Base-by-base conservation (phyloP, 1,140 invertebrate species). In the Pseudomyrmex dendroicus region DNA sequence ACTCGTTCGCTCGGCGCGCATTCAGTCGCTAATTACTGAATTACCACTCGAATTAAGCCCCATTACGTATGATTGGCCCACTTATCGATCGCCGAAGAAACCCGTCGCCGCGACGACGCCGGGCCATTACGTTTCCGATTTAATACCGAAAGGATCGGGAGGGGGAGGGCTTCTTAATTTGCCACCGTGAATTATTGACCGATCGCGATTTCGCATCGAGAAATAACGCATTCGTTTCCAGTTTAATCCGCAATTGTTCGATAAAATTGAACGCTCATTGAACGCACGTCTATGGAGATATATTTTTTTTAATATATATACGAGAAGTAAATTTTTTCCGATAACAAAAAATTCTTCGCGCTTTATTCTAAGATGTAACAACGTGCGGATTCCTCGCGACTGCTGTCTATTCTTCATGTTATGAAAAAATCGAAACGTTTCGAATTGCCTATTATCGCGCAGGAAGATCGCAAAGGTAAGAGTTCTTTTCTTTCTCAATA, bases 1-100 rank as follows among this genome's bases (percentile, higher is more conserved):
- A 56, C 44, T 78, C 54, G 25, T 80, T 52, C 35, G 35, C 52
- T 52, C 76, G 52, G 22, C n/a, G 15, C 73, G 20, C 50, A 48
- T 48, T 64, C 54, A 66, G 44, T 25, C 66, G 76, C 54, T 80
- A 80, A 80, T 80, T 80, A 70, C 66, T 66, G 76, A 80, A 80
- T 80, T 80, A 80, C 76, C 64, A 70, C 76, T 80, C 76, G 66
- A 80, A 80, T 80, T 80, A 80, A 80, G 76, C 56, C 22, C 76
- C 76, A 80, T 80, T 80, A 80, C 44, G 44, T 80, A 80, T 80
- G 76, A 80, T 80, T 80, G 76, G 66, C 76, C 76, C 76, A 80
- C 46, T 80, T 80, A 80, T 80, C 76, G 76, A 78, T 44, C 76
- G 44, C 20, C 54, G 76, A 70, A 57, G 64, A 80, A 80, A 52